A percentile compares a stretch with the other conserved stretches of the same genome.
Evolutionary conservation across 2,113 vertebrate genomes (phyloP).

Genomic region (Indicator indicator): DNA sequence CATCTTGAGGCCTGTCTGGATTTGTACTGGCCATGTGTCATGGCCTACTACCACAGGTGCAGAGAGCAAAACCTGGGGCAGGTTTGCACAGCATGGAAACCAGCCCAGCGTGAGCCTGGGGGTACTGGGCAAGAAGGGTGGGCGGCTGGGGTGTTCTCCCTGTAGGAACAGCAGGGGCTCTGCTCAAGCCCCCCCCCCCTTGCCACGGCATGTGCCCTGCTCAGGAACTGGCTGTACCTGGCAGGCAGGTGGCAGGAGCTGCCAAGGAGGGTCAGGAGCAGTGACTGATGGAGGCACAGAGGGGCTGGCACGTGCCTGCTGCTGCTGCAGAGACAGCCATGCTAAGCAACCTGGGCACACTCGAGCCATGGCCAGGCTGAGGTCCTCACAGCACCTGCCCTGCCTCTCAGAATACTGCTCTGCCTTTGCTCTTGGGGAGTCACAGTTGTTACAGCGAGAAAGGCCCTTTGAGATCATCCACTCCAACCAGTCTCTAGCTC

Average conservation of each 20-base stretch:
- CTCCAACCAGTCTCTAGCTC: too few relatives aligned
- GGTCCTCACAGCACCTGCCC: too few relatives aligned
- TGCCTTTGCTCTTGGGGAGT: too few relatives aligned
- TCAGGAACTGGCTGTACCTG: fast-evolving
- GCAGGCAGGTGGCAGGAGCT: neutral
- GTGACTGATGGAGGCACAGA: constrained; percentile 4
- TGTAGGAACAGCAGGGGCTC: fast-evolving
- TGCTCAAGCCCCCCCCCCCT: neutral
- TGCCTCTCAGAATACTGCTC: too few relatives aligned
- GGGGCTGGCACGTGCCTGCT: constrained; percentile 9
- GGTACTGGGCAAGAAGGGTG: neutral
- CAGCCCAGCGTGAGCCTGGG: neutral
- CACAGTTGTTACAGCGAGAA: too few relatives aligned
- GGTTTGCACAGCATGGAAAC: fast-evolving
- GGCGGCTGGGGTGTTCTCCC: neutral
- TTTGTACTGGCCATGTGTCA: too few relatives aligned
- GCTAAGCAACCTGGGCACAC: neutral
- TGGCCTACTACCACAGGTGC: too few relatives aligned
- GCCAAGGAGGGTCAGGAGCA: neutral
- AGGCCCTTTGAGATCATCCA: too few relatives aligned
- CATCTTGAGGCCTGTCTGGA: too few relatives aligned
- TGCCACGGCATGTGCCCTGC: neutral
- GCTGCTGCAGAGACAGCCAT: neutral
- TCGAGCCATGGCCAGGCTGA: neutral
- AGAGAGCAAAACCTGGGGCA: neutral